A percentile compares a stretch with the other conserved stretches of the same genome.
Evolutionary conservation across 2,113 vertebrate species (phyloP).

Genomic region (Zosterops hypoxanthus): DNA sequence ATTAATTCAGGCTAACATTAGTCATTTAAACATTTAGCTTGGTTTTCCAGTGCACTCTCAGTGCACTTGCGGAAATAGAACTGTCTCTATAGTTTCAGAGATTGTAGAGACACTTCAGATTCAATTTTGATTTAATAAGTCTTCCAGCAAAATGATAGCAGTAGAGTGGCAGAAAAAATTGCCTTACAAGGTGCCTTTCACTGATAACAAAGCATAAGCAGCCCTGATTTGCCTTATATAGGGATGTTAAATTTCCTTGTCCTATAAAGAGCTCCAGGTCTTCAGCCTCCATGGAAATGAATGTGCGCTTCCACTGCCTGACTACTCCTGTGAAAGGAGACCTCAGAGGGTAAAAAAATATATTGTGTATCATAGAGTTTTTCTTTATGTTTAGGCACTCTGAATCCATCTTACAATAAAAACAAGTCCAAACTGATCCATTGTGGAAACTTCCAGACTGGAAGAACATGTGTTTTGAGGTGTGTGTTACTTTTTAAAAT

Average conservation of each 20-base stretch:
- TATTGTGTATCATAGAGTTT: not conserved
- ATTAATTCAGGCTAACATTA: not conserved
- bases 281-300: not conserved
- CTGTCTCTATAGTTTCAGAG: not conserved
- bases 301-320: not conserved
- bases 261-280: not conserved
- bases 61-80: not conserved
- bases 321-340: not conserved
- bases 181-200: not conserved
- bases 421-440: not conserved
- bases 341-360: not conserved
- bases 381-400: not conserved
- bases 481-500: not conserved
- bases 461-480: not conserved
- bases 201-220: not conserved
- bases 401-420: not conserved
- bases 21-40: not conserved
- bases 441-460: not conserved
- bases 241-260: not conserved
- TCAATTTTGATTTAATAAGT: not conserved
- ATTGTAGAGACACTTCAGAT: not conserved
- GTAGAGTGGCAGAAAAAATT: not conserved
- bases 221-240: not conserved
- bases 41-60: not conserved
- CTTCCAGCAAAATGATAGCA: not conserved